Evolutionary conservation across 2,888 invertebrate species (phyloP).

Genomic region (Eupithecia pulchellata): DNA sequence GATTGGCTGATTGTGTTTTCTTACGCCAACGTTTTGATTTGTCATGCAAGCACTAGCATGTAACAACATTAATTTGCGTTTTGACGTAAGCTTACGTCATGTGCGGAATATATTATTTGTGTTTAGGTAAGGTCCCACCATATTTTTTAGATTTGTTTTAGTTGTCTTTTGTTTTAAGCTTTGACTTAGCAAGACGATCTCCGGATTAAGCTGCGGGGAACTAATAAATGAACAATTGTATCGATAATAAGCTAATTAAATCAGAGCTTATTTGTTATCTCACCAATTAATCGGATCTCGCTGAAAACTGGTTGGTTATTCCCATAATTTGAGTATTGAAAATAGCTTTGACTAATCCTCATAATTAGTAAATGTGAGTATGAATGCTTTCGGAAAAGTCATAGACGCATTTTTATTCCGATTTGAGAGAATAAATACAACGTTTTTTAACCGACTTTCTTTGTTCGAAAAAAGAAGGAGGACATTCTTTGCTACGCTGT

Average conservation of each 20-base stretch:
- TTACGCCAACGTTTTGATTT: too few species aligned
- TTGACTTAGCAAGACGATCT: not conserved
- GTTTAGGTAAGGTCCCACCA: not conserved
- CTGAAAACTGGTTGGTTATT: conserved; percentile 30
- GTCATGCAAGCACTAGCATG: too few species aligned
- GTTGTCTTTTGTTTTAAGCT: too few species aligned
- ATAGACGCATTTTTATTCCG: not conserved
- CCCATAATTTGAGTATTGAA: conserved; percentile 21
- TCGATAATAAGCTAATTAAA: conserved; percentile 38
- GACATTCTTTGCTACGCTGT: not conserved
- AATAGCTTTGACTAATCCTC: conserved; percentile 26
- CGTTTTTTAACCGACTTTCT: not conserved
- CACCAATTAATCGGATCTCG: conserved; percentile 25
- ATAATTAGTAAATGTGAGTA: conserved; percentile 13
- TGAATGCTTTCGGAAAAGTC: not conserved
- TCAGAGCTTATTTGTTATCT: conserved; percentile 28
- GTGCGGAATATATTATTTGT: too few species aligned
- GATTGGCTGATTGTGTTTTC: too few species aligned
- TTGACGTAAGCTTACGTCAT: too few species aligned
- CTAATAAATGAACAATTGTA: conserved; percentile 17
- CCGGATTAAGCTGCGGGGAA: conserved; percentile 9
- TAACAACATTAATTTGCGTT: too few species aligned
- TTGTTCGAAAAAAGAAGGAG: not conserved
- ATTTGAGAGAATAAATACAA: not conserved
- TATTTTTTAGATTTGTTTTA: too few species aligned